Conservation (phyloP, 2,797 vertebrate genomes). For the Sebastes reedi region DNA sequence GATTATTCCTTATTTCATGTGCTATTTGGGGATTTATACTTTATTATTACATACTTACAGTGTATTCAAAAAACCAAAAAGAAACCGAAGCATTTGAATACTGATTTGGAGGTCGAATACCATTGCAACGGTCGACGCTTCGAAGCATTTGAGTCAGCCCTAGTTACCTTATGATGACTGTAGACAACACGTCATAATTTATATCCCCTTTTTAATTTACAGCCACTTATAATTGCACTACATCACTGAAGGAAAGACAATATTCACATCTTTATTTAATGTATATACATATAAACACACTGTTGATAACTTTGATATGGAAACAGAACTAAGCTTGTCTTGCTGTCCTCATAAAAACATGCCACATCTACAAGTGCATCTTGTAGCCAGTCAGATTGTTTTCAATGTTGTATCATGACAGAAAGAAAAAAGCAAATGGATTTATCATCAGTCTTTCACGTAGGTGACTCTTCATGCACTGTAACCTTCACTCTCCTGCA, state of each 20-base stretch:
- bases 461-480: conserved; percentile 11
- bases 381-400: not conserved
- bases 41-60: no score
- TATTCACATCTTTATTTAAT: conserved; percentile 50
- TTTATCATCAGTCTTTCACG: conserved; percentile 10
- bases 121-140: no score
- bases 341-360: not conserved
- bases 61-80: no score
- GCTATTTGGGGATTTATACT: no score
- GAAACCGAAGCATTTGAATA: no score
- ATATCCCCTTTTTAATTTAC: not conserved
- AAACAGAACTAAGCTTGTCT: not conserved
- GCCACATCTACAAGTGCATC: not conserved
- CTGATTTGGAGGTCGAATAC: no score
- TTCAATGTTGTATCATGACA: not conserved
- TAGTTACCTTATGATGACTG: not conserved
- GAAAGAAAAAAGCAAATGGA: not conserved
- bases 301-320: not conserved
- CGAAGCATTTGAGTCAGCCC: no score
- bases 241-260: not conserved
- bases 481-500: conserved; percentile 65
- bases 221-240: not conserved
- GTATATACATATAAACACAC: conserved; percentile 46
- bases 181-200: not conserved
- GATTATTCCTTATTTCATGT: no score